Base-by-base conservation (phyloP, 2,113 vertebrate species). In the Trinectes maculatus region DNA sequence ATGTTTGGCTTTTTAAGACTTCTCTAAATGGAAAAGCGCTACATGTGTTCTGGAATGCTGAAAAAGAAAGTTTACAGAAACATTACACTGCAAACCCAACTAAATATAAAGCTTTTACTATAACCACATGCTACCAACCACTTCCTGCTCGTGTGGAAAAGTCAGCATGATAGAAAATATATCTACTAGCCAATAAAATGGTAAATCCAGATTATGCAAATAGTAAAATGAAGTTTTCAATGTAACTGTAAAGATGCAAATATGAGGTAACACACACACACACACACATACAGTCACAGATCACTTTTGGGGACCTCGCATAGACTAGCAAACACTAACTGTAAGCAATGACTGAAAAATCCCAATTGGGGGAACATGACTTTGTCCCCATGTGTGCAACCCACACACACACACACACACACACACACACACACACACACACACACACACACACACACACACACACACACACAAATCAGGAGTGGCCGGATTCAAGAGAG, bases 391-490 rank as follows among this genome's bases (percentile, higher is more conserved):
- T 7, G 18, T 43, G 16, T 19, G 19, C 9, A n/a, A n/a, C n/a
- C n/a, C n/a, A 57, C 5, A 39, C 60, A 40, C 58, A 1, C 56
- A 61, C 34, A 71, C 10, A 22, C 28, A 8, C n/a, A 37, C n/a
- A 57, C 5, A 39, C 60, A 40, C 58, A 1, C 56, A 61, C 34
- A 71, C 10, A 22, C 28, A 8, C n/a, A n/a, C n/a, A n/a, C n/a
- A n/a, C n/a, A n/a, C n/a, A n/a, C 39, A 40, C 4, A 40, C 16
- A 52, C 16, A 21, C 8, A 37, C 12, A 37, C n/a, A 57, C 5
- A 39, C 60, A 40, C 58, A 1, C 56, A 61, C 34, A 71, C 10
- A 22, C 28, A 8, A 25, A 55, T 74, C 59, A 44, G 59, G 49
- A 63, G 63, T 47, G 44, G 43, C 29, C 51, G 47, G 42, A 56